Percentiles rank a stretch among this genome's conserved stretches.
Evolutionary conservation across 1,140 invertebrate species (phyloP).

Genomic region (Drosophila melanogaster): DNA sequence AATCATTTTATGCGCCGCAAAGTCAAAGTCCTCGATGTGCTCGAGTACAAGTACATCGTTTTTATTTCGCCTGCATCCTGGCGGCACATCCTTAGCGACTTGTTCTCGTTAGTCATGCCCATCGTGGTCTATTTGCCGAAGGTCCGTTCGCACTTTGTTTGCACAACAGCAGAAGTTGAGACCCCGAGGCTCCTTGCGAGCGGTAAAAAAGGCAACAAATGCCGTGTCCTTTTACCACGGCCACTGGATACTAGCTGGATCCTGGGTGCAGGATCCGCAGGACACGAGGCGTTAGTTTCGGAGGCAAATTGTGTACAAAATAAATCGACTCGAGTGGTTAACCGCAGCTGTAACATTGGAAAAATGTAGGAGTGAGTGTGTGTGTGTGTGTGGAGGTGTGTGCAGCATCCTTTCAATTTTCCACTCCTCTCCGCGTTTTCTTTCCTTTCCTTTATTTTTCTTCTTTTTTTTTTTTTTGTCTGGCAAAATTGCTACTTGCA

Average conservation of each 20-base stretch:
- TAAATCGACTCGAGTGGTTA: constrained; percentile 80
- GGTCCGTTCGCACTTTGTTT: constrained; percentile 53
- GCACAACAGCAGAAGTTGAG: constrained; percentile 42
- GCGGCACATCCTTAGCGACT: constrained; percentile 4
- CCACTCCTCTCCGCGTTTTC: neutral
- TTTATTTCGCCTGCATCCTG: neutral
- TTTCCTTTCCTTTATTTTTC: neutral
- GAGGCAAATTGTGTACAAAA: constrained; percentile 78
- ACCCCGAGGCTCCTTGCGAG: constrained; percentile 38
- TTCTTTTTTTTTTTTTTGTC: constrained; percentile 4
- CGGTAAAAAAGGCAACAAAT: constrained; percentile 64
- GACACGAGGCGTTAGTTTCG: constrained; percentile 50
- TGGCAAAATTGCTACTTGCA: constrained; percentile 71
- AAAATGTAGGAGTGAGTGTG: neutral
- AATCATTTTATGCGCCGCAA: too few relatives aligned
- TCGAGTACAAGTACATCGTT: too few relatives aligned
- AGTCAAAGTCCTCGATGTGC: too few relatives aligned
- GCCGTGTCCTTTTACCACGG: constrained; percentile 60
- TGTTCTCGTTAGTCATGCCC: constrained; percentile 41
- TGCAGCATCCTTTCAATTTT: constrained; percentile 57
- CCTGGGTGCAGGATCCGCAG: constrained; percentile 12
- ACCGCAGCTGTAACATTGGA: constrained; percentile 55
- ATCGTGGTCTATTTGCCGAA: constrained; percentile 40
- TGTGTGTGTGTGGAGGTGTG: constrained; percentile 2
- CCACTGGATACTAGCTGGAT: constrained; percentile 5